Evolutionary conservation across 1,140 invertebrate species (phyloP).

Genomic region (Drosophila melanogaster): Release_6_plus_ISO1_MT NT_037436.4:15527001-15527500

Average conservation of each 20-base stretch:
- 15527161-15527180: not conserved
- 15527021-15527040: slow-evolving; percentile 71
- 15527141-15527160: slow-evolving; percentile 3
- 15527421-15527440: slow-evolving; percentile 69
- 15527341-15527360: slow-evolving; percentile 72
- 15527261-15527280: not conserved
- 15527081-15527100: slow-evolving; percentile 69
- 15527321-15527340: slow-evolving; percentile 65
- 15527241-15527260: not conserved
- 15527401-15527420: slow-evolving; percentile 53
- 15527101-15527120: slow-evolving; percentile 36
- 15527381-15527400: slow-evolving; percentile 55
- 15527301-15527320: slow-evolving; percentile 36
- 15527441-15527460: slow-evolving; percentile 20
- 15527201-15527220: not conserved
- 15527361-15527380: slow-evolving; percentile 68
- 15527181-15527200: not conserved
- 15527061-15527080: slow-evolving; percentile 71
- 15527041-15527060: slow-evolving; percentile 51
- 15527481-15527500: slow-evolving; percentile 41
- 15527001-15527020: slow-evolving; percentile 39
- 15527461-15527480: slow-evolving; percentile 26
- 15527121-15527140: slow-evolving; percentile 42
- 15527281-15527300: not conserved
- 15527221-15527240: not conserved